Conservation (phyloP, 2,888 invertebrate genomes). For the Venustoraphidia nigricollis region DNA sequence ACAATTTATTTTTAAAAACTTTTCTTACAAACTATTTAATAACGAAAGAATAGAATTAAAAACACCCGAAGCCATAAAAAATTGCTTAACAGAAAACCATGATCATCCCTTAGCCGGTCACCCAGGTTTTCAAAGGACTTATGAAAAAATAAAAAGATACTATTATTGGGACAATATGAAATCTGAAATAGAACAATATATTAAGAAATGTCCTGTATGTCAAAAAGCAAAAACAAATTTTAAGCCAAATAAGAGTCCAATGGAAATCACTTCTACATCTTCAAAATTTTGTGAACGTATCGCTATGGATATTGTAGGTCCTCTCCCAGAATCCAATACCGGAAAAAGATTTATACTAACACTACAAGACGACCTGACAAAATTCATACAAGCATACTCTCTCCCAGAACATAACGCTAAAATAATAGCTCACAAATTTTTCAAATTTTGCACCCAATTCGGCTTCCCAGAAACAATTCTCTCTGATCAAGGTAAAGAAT, state of each 20-base stretch:
- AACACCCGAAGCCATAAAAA: too few relatives aligned
- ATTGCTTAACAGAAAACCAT: too few relatives aligned
- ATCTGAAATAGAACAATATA: too few relatives aligned
- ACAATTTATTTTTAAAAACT: too few relatives aligned
- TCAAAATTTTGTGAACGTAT: conserved; percentile 13
- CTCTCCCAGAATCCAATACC: conserved; percentile 10
- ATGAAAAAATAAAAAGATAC: neutral
- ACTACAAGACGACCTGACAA: conserved; percentile 15
- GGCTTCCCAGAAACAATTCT: neutral
- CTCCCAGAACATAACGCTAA: conserved; percentile 14
- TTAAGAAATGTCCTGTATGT: neutral
- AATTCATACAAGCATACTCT: conserved; percentile 14
- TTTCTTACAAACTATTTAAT: too few relatives aligned
- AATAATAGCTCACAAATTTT: conserved; percentile 14
- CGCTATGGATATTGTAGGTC: conserved; percentile 16
- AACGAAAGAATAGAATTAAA: too few relatives aligned
- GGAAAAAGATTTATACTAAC: conserved; percentile 16
- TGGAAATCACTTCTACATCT: conserved; percentile 12
- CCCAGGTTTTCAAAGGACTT: too few relatives aligned
- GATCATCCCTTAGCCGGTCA: neutral
- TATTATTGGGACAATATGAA: neutral
- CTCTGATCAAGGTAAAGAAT: neutral
- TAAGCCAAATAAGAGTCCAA: too few relatives aligned
- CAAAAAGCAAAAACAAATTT: neutral
- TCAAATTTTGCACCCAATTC: conserved; percentile 9